Evolutionary conservation across 2,113 vertebrate species (phyloP), one percentile per base, ranked within the genome.

Genomic region (Halcyon malimbica): DNA sequence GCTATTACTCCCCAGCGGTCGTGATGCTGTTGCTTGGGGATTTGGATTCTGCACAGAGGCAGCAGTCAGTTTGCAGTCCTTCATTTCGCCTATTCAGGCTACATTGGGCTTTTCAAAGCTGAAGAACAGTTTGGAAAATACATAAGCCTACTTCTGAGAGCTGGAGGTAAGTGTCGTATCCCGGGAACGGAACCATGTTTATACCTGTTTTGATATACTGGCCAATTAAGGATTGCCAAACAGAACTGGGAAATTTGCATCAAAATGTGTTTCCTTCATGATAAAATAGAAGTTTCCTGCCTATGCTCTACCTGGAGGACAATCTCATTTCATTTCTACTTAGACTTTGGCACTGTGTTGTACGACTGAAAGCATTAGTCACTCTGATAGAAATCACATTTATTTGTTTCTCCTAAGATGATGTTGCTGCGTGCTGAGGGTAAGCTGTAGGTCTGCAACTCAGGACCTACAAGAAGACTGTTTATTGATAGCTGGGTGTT

Each of bases 201-300:
- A 26, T 31, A 35, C 80, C 86, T 10, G 41, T 3, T 67, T 74
- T 60, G 91, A 83, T 89, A 18, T 33, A 83, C 54, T 13, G 64
- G 60, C 76, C 87, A 90, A 67, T 93, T 81, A 91, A 65, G 83
- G 54, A 42, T 78, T 56, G 31, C 56, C 93, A 24, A 51, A 2
- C 63, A 51, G 76, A 56, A 75, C 31, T 2, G 51, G 76, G 91
- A 37, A 78, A 82, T 91, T 63, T 95, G 86, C 94, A 92, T 81
- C 56, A 42, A 56, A 63, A 71, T 26, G 60, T 33, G 4, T 75
- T 94, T 67, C 59, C 4, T 0, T 14, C 3, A 1, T 37, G 71
- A 77, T n/a, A 83, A 83, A 65, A 93, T 35, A 10, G 44, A 79
- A 69, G 46, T 23, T 69, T 65, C 79, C 41, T 39, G 9, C 70